These are phyloP conservation scores for Zaprionus lineosus DNA, from an alignment of 2,888 invertebrate species.

Conservation along the genomic window DNA sequence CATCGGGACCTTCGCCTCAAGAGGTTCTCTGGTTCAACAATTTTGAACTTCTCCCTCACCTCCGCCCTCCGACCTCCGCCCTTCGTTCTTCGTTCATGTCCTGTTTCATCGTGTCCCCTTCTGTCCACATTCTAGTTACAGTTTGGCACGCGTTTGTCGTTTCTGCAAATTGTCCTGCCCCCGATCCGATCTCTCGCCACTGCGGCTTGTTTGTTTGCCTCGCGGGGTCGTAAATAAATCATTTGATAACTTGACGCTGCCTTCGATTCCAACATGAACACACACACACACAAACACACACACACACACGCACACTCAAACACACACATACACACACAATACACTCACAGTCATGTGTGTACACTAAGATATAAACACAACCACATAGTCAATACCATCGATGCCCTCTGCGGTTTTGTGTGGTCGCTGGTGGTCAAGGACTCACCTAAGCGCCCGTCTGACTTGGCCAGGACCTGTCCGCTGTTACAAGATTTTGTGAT, in stretches of 20 bases:
- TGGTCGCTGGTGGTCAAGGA: slow-evolving; percentile 57
- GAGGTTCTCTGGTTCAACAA: slow-evolving; percentile 59
- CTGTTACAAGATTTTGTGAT: slow-evolving; percentile 72
- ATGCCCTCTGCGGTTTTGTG: slow-evolving; percentile 27
- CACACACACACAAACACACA: slow-evolving; percentile 7
- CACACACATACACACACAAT: neutral
- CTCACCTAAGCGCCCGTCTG: slow-evolving; percentile 57
- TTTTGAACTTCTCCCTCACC: slow-evolving; percentile 55
- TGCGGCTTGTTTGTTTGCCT: slow-evolving; percentile 70
- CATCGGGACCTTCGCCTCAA: slow-evolving; percentile 31
- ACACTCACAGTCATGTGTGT: neutral
- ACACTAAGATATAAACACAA: too few species aligned
- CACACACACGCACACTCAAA: slow-evolving; percentile 8
- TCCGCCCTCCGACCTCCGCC: neutral
- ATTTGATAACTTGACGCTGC: slow-evolving; percentile 75
- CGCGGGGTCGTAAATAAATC: slow-evolving; percentile 73
- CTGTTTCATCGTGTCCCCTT: neutral
- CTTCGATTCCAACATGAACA: slow-evolving; percentile 32
- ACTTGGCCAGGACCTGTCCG: slow-evolving; percentile 54
- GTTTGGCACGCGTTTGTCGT: slow-evolving; percentile 61
- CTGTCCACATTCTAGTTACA: slow-evolving; percentile 36
- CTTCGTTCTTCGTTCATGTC: neutral
- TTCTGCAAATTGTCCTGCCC: slow-evolving; percentile 50
- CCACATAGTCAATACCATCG: slow-evolving; percentile 25
- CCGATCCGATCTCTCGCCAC: slow-evolving; percentile 32